A percentile compares a stretch with the other conserved stretches of the same genome.
Evolutionary conservation across 2,113 vertebrate genomes (phyloP).

Genomic region (Lipotes vexillifer): DNA sequence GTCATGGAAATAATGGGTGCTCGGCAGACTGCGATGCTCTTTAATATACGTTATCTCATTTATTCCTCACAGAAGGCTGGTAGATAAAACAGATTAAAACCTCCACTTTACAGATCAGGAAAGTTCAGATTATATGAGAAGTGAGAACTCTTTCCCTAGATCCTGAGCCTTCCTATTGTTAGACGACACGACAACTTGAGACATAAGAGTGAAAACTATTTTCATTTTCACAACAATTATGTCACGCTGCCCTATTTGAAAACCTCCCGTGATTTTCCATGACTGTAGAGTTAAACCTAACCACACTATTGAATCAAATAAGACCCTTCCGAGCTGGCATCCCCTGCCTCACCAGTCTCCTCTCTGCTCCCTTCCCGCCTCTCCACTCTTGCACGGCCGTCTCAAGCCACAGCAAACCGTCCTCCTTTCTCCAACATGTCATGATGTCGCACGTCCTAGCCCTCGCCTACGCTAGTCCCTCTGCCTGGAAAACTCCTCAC

Average conservation of each 20-base stretch:
- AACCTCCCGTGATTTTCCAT: not conserved
- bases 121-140: not conserved
- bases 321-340: not conserved
- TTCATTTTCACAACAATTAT: not conserved
- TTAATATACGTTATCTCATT: not conserved
- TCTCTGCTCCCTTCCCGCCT: not conserved
- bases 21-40: not conserved
- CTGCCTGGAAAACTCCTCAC: not conserved
- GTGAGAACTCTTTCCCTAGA: not conserved
- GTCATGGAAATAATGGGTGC: fast-evolving
- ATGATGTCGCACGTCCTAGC: not conserved
- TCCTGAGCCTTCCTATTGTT: not conserved
- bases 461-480: not conserved
- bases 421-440: not conserved
- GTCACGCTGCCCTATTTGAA: not conserved
- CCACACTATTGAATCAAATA: not conserved
- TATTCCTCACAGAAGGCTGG: not conserved
- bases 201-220: not conserved
- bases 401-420: not conserved
- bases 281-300: not conserved
- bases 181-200: not conserved
- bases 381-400: not conserved
- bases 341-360: not conserved
- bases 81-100: not conserved
- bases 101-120: not conserved